Evolutionary conservation across 2,113 vertebrate species (phyloP), one percentile per base, ranked within the genome.

Genomic region (Danio rerio): DNA sequence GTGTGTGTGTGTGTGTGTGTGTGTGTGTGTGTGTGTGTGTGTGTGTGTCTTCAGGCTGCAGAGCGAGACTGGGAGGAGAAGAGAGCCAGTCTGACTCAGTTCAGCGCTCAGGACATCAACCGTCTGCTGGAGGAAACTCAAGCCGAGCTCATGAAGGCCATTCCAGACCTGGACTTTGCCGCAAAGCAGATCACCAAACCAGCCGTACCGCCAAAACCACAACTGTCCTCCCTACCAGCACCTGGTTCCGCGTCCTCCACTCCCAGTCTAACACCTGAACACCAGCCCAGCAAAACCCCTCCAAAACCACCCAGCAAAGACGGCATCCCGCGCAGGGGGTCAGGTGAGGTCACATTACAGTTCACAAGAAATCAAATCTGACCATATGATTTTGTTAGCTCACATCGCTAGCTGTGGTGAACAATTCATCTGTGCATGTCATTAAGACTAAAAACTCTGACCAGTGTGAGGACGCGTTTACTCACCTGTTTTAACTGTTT

Each of bases 41-140:
- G 45, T 10, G 21, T 81, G 49, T 56, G 76, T 83, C 52, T 82
- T 42, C 2, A 98, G 97, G 97, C 98, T 15, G 98, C 98, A 0
- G 98, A 99, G 89, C 90, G 97, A 16, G 97, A 98, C 94, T 99
- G 97, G 98, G 98, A 98, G 91, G 97, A 99, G 93, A 99, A 98
- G 83, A 91, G 97, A 7, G 97, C 96, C 0, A 98, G 97, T 5
- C 91, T 99, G 91, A 98, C 97, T 86, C 97, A 99, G 90, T 98
- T 98, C 91, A 99, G 97, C 0, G 94, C 97, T 79, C 97, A 97
- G 93, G 97, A 98, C 93, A 99, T 99, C 92, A 98, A 98, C 86
- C 96, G 98, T 16, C 91, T 99, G 2, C 92, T 98, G 93, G 97
- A 98, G 61, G 97, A 98, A 93, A 99, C 98, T 0, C 98, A 99